phyloP scores from a whole-genome alignment of 92 coral and sea anemone genomes.

The Bergia sp. region DNA sequence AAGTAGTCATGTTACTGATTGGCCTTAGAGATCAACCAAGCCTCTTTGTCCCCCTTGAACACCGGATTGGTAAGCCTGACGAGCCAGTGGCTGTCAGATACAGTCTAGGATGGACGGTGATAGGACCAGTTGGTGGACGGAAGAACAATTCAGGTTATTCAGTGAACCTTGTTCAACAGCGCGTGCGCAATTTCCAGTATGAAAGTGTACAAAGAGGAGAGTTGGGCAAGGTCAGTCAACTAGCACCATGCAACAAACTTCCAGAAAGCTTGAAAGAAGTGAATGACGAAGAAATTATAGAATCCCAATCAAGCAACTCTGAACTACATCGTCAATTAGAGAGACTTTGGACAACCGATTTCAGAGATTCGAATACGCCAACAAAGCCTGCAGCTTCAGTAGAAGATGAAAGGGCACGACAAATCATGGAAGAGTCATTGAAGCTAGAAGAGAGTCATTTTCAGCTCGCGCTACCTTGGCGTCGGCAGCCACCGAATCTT shows the following conservation, averaged over 20 bases:
- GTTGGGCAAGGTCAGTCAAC: slow-evolving; percentile 1
- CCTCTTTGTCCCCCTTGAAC: slow-evolving; percentile 63
- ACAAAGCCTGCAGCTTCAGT: slow-evolving; percentile 39
- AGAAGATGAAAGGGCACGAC: slow-evolving; percentile 51
- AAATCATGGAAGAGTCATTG: slow-evolving; percentile 49
- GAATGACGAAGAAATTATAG: slow-evolving; percentile 45
- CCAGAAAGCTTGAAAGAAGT: background rate
- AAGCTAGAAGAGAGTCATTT: slow-evolving; percentile 44
- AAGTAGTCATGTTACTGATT: slow-evolving; percentile 50
- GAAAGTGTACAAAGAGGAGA: background rate
- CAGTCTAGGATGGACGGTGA: slow-evolving; percentile 77
- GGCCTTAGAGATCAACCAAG: slow-evolving; percentile 57
- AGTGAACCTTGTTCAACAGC: slow-evolving; percentile 55
- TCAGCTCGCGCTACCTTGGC: slow-evolving; percentile 61
- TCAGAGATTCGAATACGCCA: slow-evolving; percentile 37
- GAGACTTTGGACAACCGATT: slow-evolving; percentile 59
- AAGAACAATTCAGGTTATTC: slow-evolving; percentile 43
- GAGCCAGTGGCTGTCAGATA: slow-evolving; percentile 60
- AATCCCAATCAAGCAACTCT: slow-evolving; percentile 11
- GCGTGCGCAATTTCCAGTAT: slow-evolving; percentile 10
- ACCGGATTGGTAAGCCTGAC: slow-evolving; percentile 39
- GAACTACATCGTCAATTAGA: slow-evolving; percentile 48
- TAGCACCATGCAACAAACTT: slow-evolving; percentile 3
- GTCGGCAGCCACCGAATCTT: slow-evolving; percentile 35
- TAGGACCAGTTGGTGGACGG: slow-evolving; percentile 65